Evolutionary conservation across 2,888 invertebrate species (phyloP).

Genomic region (Hypselothyrea guttata): DNA sequence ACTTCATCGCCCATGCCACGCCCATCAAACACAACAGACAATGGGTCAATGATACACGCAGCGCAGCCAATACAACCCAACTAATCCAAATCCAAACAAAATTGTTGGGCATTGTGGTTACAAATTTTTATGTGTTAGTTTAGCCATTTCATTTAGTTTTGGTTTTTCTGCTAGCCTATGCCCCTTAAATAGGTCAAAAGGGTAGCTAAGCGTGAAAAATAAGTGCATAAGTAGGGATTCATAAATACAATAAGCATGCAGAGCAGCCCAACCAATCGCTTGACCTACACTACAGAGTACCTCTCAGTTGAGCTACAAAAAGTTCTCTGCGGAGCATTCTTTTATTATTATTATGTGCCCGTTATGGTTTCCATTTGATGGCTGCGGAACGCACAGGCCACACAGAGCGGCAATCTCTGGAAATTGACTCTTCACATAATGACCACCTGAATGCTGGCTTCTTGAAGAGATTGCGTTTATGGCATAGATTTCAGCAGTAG

Average conservation of each 20-base stretch:
- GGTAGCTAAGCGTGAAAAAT: too few relatives aligned
- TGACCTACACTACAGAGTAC: slow-evolving; percentile 4
- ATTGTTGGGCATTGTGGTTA: slow-evolving; percentile 55
- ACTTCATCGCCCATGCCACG: slow-evolving; percentile 52
- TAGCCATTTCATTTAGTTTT: slow-evolving; percentile 59
- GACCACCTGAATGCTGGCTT: slow-evolving; percentile 41
- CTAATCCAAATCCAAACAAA: slow-evolving; percentile 23
- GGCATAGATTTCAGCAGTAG: slow-evolving; percentile 27
- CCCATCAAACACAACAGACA: slow-evolving; percentile 23
- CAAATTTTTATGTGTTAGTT: slow-evolving; percentile 72
- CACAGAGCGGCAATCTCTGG: slow-evolving; percentile 42
- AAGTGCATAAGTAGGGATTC: too few relatives aligned
- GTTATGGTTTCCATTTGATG: slow-evolving; percentile 48
- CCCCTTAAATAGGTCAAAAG: slow-evolving; percentile 15
- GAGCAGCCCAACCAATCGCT: too few relatives aligned
- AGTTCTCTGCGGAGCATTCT: slow-evolving; percentile 9
- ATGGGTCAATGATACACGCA: slow-evolving; percentile 1
- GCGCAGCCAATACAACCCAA: slow-evolving; percentile 3
- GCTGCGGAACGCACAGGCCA: slow-evolving; percentile 37
- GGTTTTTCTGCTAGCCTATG: slow-evolving; percentile 23
- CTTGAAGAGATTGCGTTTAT: slow-evolving; percentile 25
- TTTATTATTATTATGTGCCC: slow-evolving; percentile 55
- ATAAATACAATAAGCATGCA: too few relatives aligned
- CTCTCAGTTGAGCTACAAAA: neutral
- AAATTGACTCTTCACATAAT: slow-evolving; percentile 61